Conservation (phyloP, 2,113 vertebrate species). For the Sigmodon hispidus region DNA sequence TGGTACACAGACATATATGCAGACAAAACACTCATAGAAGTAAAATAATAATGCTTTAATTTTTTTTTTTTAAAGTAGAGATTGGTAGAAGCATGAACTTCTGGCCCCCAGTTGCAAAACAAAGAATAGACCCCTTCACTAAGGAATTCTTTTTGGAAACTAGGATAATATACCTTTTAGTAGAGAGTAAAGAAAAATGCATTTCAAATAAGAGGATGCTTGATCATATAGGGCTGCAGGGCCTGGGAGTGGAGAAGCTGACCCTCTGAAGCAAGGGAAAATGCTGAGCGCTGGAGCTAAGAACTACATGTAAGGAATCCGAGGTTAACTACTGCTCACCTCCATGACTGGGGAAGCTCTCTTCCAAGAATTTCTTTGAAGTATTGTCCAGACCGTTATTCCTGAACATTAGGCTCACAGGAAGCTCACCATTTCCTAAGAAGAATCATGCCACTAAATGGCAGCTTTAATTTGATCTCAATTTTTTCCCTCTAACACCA, state of each 20-base stretch:
- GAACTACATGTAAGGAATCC: neutral
- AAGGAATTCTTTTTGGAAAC: neutral
- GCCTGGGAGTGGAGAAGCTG: neutral
- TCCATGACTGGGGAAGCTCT: neutral
- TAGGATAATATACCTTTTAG: neutral
- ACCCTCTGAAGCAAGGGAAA: neutral
- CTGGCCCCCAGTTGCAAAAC: neutral
- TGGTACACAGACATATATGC: no score
- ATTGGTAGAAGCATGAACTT: neutral
- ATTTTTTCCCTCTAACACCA: neutral
- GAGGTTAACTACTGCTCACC: neutral
- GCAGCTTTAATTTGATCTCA: neutral
- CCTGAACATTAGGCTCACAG: neutral
- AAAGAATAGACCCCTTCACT: neutral
- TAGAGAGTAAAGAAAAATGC: conserved; percentile 4
- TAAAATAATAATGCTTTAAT: neutral
- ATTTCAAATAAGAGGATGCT: neutral
- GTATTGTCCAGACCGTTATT: neutral
- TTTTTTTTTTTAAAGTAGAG: neutral
- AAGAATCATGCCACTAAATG: neutral
- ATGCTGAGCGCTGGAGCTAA: neutral
- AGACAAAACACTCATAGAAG: neutral
- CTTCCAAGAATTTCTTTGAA: neutral
- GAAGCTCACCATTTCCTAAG: neutral
- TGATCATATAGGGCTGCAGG: neutral